Evolutionary conservation across 2,797 vertebrate genomes (phyloP).

Genomic region (Myoxocephalus aenaeus): DNA sequence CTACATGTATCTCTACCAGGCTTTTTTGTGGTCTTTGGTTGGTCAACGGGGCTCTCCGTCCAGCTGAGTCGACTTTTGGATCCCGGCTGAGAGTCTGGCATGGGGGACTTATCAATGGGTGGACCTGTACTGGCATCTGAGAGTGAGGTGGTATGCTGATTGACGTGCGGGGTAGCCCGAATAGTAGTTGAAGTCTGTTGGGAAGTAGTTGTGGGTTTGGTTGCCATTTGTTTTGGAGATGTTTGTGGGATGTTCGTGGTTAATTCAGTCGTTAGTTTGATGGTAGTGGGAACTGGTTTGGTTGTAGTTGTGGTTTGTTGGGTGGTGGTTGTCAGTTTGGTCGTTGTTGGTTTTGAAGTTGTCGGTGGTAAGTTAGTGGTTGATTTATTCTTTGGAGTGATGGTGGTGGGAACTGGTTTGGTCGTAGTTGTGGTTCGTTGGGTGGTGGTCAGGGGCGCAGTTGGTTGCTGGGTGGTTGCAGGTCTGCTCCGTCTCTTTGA

Average conservation of each 20-base stretch:
- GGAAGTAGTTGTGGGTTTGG: slow-evolving; percentile 35
- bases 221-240: slow-evolving; percentile 16
- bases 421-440: slow-evolving; percentile 41
- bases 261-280: not conserved
- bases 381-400: not conserved
- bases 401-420: slow-evolving; percentile 31
- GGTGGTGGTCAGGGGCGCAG: slow-evolving; percentile 32
- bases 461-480: slow-evolving; percentile 21
- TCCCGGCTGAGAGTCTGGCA: slow-evolving; percentile 2
- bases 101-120: slow-evolving; percentile 3
- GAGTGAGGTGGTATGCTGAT: slow-evolving; percentile 25
- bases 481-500: slow-evolving; percentile 7
- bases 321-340: slow-evolving; percentile 23
- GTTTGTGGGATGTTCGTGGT: slow-evolving; percentile 11
- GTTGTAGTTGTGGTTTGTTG: slow-evolving; percentile 20
- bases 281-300: slow-evolving; percentile 26
- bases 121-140: slow-evolving; percentile 12
- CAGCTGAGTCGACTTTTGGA: slow-evolving; percentile 74
- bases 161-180: not conserved
- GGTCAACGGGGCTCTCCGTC: slow-evolving; percentile 76
- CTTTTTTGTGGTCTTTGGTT: slow-evolving; percentile 69
- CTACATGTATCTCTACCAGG: slow-evolving; percentile 65
- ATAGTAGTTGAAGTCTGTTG: slow-evolving; percentile 35
- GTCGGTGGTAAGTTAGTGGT: slow-evolving; percentile 15
- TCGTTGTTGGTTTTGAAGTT: slow-evolving; percentile 9